A percentile compares a stretch with the other conserved stretches of the same genome.
phyloP scores from a whole-genome alignment of 2,113 vertebrate genomes.

The Nothobranchius kuhntae region DNA sequence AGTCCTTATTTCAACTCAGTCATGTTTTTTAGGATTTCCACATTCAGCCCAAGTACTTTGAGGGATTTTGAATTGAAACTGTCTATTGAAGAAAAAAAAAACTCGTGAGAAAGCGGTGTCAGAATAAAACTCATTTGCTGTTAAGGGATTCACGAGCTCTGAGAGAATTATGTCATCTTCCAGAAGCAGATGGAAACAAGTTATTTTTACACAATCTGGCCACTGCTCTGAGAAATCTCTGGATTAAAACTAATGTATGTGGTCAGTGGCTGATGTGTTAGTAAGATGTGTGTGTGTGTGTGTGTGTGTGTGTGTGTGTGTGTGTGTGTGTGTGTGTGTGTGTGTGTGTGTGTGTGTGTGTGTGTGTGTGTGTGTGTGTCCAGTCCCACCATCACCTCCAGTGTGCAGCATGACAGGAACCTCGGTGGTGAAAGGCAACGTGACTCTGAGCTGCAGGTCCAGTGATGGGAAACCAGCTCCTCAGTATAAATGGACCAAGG shows the following conservation, averaged over 20 bases:
- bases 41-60: conserved; percentile 7
- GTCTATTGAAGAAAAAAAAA: conserved; percentile 9
- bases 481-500: conserved; percentile 85
- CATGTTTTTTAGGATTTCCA: conserved; percentile 1
- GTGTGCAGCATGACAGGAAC: conserved; percentile 80
- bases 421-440: conserved; percentile 81
- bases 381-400: conserved; percentile 89
- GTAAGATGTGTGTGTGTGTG: conserved; percentile 1
- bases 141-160: conserved; percentile 29
- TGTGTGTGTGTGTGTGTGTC: neutral
- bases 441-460: conserved; percentile 89
- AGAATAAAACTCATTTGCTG: conserved; percentile 44
- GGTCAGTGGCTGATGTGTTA: conserved; percentile 17
- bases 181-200: conserved; percentile 49
- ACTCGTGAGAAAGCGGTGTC: neutral
- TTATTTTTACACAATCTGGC: conserved; percentile 16
- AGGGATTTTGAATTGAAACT: conserved; percentile 22
- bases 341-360: neutral
- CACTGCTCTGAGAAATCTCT: conserved; percentile 18
- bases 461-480: conserved; percentile 85
- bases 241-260: conserved; percentile 41
- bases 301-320: too few species aligned
- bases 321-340: conserved; percentile 1
- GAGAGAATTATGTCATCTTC: conserved; percentile 38
- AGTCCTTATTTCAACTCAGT: neutral